These are phyloP conservation scores for Euphydryas editha DNA, from an alignment of 2,888 invertebrate genomes.

Conservation along the genomic window DNA sequence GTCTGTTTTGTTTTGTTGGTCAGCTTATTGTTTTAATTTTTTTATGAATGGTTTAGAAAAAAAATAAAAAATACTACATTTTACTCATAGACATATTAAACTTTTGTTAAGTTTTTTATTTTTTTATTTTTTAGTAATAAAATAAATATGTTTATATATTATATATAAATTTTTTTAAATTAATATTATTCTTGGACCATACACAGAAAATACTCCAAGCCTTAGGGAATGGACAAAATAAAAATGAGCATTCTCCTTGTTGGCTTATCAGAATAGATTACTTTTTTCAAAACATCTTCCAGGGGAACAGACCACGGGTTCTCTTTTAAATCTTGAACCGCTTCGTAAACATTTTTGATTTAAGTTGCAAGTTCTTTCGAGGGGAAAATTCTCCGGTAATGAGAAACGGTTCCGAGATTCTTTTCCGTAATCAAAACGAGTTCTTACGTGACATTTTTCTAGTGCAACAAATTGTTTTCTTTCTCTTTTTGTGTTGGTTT, in stretches of 20 bases:
- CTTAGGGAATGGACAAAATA: conserved; percentile 80
- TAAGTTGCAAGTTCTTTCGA: conserved; percentile 42
- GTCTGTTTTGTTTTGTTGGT: too few relatives aligned
- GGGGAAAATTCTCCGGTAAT: conserved; percentile 36
- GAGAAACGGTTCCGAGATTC: conserved; percentile 41
- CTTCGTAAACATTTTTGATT: conserved; percentile 44
- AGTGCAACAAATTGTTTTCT: conserved; percentile 52
- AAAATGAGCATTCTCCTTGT: conserved; percentile 80
- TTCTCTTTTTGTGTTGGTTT: conserved; percentile 52
- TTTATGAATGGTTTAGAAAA: too few relatives aligned
- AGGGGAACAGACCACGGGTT: conserved; percentile 57
- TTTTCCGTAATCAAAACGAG: conserved; percentile 46
- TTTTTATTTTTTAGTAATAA: too few relatives aligned
- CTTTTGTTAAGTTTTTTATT: too few relatives aligned
- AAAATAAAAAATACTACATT: too few relatives aligned
- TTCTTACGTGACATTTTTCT: conserved; percentile 58
- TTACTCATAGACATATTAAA: too few relatives aligned
- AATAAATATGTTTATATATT: too few relatives aligned
- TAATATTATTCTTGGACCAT: conserved; percentile 46
- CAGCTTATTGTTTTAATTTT: too few relatives aligned
- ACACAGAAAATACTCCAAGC: conserved; percentile 68
- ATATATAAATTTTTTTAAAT: background rate
- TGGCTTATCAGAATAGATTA: conserved; percentile 82
- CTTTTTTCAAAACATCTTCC: conserved; percentile 74
- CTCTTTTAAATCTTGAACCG: conserved; percentile 48